These are phyloP conservation scores for Anniella stebbinsi DNA, from an alignment of 2,797 vertebrate species.

Conservation along the genomic window DNA sequence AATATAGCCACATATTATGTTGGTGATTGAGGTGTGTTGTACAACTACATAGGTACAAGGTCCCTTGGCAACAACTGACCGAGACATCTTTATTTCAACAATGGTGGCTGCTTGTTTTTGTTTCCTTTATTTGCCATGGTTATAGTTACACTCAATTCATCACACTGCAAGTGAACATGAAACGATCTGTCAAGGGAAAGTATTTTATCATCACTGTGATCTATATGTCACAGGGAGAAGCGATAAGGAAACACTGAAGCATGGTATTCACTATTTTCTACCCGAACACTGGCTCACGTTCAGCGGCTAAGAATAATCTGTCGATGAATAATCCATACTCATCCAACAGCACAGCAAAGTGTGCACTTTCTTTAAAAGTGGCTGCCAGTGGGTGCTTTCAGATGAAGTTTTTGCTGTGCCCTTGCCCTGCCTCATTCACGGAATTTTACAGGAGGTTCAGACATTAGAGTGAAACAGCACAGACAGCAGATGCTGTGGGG, in stretches of 20 bases:
- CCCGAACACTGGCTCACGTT: neutral
- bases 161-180: slow-evolving; percentile 58
- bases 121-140: slow-evolving; percentile 24
- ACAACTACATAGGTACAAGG: slow-evolving; percentile 50
- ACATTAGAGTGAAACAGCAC: too few relatives aligned
- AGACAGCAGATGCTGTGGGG: too few relatives aligned
- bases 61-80: neutral
- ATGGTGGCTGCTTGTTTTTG: slow-evolving; percentile 31
- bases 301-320: neutral
- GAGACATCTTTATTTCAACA: neutral
- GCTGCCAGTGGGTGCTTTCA: neutral
- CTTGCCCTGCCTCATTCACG: too few relatives aligned
- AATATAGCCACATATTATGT: slow-evolving; percentile 35
- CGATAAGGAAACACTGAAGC: slow-evolving; percentile 8
- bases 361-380: fast-evolving
- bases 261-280: slow-evolving; percentile 27
- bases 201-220: slow-evolving; percentile 48
- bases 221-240: neutral
- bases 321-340: neutral
- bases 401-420: too few relatives aligned
- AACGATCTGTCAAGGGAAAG: slow-evolving; percentile 16
- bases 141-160: slow-evolving; percentile 42
- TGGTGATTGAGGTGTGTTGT: neutral
- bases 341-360: fast-evolving
- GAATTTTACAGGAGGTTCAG: too few relatives aligned